Conservation (phyloP, 2,888 invertebrate species). For the Meteorus colon region DNA sequence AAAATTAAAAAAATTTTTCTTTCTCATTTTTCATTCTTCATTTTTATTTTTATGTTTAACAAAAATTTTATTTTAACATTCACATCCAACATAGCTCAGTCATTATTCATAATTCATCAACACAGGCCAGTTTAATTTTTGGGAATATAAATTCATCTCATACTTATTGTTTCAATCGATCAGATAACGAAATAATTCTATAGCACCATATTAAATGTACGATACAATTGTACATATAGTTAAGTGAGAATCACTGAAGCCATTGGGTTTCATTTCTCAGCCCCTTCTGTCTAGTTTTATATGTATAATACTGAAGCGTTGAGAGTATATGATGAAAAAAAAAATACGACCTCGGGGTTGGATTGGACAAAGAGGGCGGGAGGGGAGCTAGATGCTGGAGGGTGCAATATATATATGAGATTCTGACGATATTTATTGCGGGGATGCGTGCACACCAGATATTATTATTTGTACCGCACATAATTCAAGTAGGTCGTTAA, state of each 20-base stretch:
- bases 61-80: too few species aligned
- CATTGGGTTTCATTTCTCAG: neutral
- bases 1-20: too few species aligned
- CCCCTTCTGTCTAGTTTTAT: neutral
- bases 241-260: constrained; percentile 33
- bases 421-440: constrained; percentile 66
- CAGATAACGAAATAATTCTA: too few species aligned
- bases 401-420: constrained; percentile 32
- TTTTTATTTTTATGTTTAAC: too few species aligned
- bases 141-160: too few species aligned
- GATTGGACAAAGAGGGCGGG: constrained; percentile 42
- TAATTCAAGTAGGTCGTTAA: constrained; percentile 71
- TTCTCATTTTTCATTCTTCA: too few species aligned
- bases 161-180: too few species aligned
- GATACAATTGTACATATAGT: neutral
- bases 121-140: too few species aligned
- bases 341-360: constrained; percentile 52
- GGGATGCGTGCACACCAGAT: constrained; percentile 66
- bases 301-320: neutral
- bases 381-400: constrained; percentile 23
- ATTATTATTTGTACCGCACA: constrained; percentile 70
- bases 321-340: neutral
- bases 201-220: neutral
- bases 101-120: too few species aligned
- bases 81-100: too few species aligned